Conservation (phyloP, 2,797 vertebrate genomes). For the Manis pentadactyla region DNA sequence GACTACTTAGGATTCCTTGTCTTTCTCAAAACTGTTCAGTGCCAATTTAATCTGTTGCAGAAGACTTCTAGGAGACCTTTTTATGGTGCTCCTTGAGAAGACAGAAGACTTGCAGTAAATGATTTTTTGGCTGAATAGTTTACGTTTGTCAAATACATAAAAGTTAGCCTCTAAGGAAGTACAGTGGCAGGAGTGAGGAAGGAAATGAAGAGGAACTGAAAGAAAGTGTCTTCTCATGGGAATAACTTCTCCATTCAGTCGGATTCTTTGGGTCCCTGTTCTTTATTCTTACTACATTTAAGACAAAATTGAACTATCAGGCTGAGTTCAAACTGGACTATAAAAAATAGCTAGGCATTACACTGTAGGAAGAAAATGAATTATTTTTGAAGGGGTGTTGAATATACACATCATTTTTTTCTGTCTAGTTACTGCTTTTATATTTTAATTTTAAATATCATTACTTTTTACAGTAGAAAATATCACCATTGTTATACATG, state of each 20-base stretch:
- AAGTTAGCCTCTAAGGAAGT: constrained; percentile 12
- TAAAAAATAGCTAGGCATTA: constrained; percentile 26
- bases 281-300: constrained; percentile 17
- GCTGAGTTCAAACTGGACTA: constrained; percentile 22
- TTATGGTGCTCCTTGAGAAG: background rate
- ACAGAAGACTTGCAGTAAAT: background rate
- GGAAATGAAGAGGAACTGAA: constrained; percentile 50
- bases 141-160: background rate
- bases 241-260: constrained; percentile 47
- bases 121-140: background rate
- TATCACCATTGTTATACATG: background rate
- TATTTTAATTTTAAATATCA: constrained; percentile 35
- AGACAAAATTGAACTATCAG: background rate
- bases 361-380: background rate
- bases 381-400: background rate
- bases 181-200: constrained; percentile 23
- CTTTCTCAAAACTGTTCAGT: background rate
- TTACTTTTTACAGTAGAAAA: background rate
- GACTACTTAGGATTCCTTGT: background rate
- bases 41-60: background rate
- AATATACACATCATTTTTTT: background rate
- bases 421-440: background rate
- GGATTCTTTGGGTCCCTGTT: background rate
- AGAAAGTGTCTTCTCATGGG: background rate
- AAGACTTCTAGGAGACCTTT: background rate